Evolutionary conservation across 1,140 invertebrate species (phyloP), one percentile per base, ranked within the genome.

Genomic region (Patella vulgata): DNA sequence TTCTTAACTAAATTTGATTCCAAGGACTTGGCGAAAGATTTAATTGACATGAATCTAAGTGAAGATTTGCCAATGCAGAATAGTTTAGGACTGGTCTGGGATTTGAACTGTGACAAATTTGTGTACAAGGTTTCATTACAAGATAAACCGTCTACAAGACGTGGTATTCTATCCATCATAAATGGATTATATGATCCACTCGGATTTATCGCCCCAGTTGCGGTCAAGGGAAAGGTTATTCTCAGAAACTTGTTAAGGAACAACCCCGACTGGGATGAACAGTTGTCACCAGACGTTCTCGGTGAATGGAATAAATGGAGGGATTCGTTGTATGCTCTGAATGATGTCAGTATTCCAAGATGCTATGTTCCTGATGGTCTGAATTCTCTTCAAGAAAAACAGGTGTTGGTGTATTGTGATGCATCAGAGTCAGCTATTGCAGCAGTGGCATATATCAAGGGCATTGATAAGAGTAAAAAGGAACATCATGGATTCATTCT

Each of bases 301-400:
- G 12, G 21, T 1, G 44, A 63, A 25, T 65, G 58, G 61, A 11
- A 44, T 11, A 9, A 14, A 12, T 70, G 59, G 63, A 46, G 28
- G 3, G 17, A 48, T 17, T 62, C 59, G 14, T 25, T 70, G 11
- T 9, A 1, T 4, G 14, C n/a, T 17, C 27, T 63, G 9, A 53
- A 57, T 28, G 14, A 57, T 23, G 4, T 70, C 11, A 1, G 23
- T 0, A 57, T 70, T n/a, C 59, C 60, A 12, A 19, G 56, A 40
- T 36, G 33, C 19, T 70, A 43, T 36, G 17, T 12, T 8, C 23
- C 12, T 1, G n/a, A n/a, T n/a, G n/a, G n/a, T n/a, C n/a, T n/a
- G n/a, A n/a, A n/a, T n/a, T 82, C 81, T 82, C 83, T 60, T 78
- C 82, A 19, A 0, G 27, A 28, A 6, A 58, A 71, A 43, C 14